phyloP scores from a whole-genome alignment of 1,140 invertebrate species.

The Drosophila miranda region DNA sequence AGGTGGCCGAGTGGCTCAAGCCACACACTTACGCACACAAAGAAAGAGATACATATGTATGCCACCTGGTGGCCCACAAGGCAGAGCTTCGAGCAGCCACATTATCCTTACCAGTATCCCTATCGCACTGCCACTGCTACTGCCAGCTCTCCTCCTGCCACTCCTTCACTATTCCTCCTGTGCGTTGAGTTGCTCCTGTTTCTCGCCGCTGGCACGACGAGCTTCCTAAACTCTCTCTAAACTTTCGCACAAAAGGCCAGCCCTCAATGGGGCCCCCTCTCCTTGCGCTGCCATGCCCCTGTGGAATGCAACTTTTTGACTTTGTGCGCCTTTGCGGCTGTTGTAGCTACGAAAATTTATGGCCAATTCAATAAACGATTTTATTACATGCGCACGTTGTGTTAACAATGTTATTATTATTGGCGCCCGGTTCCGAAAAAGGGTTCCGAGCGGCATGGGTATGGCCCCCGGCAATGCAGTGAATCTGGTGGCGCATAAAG shows the following conservation, averaged over 20 bases:
- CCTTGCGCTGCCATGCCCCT: conserved; percentile 1
- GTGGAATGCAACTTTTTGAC: conserved; percentile 72
- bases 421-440: conserved; percentile 64
- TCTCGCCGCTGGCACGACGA: conserved; percentile 19
- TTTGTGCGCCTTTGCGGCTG: conserved; percentile 66
- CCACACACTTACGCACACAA: no score
- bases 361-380: conserved; percentile 82
- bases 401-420: conserved; percentile 81
- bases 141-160: not conserved
- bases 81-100: not conserved
- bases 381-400: conserved; percentile 81
- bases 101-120: not conserved
- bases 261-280: conserved; percentile 6
- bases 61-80: not conserved
- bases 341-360: conserved; percentile 75
- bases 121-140: not conserved
- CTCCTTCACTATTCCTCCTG: conserved; percentile 2
- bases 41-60: conserved; percentile 12
- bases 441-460: conserved; percentile 1
- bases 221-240: conserved; percentile 33
- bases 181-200: conserved; percentile 12
- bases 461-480: conserved; percentile 4
- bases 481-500: not conserved
- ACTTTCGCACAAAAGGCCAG: conserved; percentile 55
- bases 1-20: no score